A percentile compares a stretch with the other conserved stretches of the same genome.
Conservation (phyloP, 2,113 vertebrate species). For the Atractosteus spatula region DNA sequence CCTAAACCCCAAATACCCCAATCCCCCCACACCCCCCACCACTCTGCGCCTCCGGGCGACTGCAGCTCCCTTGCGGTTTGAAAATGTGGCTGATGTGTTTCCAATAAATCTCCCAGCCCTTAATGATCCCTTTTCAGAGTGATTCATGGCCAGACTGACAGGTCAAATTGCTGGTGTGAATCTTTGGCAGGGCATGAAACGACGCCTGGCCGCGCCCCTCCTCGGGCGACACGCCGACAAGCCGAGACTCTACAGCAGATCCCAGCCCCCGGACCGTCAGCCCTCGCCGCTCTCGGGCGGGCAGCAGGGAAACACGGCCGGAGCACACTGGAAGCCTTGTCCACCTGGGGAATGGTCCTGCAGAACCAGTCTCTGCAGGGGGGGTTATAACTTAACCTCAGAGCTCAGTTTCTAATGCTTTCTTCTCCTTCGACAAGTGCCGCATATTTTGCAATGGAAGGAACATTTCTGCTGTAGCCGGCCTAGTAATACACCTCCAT, state of each 20-base stretch:
- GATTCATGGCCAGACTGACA: constrained; percentile 71
- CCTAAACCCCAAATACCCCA: not conserved
- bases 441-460: too few species aligned
- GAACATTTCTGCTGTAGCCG: too few species aligned
- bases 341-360: too few species aligned
- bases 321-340: too few species aligned
- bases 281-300: constrained; percentile 29
- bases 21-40: constrained; percentile 24
- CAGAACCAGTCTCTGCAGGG: too few species aligned
- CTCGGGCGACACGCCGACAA: constrained; percentile 6
- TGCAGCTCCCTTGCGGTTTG: constrained; percentile 51
- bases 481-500: too few species aligned
- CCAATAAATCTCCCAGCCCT: constrained; percentile 67
- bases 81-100: constrained; percentile 59
- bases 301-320: constrained; percentile 13
- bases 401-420: too few species aligned
- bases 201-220: constrained; percentile 28
- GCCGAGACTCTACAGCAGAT: constrained; percentile 11
- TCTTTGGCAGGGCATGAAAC: constrained; percentile 68
- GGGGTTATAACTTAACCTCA: too few species aligned
- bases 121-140: constrained; percentile 64
- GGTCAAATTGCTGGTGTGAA: constrained; percentile 70
- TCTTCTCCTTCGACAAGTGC: too few species aligned
- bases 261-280: constrained; percentile 39
- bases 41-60: constrained; percentile 31